A percentile compares a stretch with the other conserved stretches of the same genome.
These are phyloP conservation scores for Papilio gigon DNA, from an alignment of 2,888 invertebrate species.

Conservation along the genomic window DNA sequence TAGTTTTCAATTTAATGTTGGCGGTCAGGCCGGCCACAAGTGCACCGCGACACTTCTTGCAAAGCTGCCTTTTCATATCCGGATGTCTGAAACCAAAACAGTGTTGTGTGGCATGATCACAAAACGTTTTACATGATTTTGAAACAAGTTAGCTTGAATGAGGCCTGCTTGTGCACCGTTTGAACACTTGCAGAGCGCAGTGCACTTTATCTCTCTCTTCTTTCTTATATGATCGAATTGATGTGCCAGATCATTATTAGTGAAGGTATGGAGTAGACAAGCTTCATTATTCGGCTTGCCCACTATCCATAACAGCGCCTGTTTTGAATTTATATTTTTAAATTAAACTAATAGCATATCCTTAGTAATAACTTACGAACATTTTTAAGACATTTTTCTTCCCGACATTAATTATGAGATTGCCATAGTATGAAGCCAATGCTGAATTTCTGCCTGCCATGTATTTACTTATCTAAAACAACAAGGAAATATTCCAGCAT, in stretches of 20 bases:
- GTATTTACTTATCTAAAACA: conserved; percentile 78
- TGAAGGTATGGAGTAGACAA: too few species aligned
- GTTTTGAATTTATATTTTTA: too few species aligned
- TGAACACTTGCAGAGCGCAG: not conserved
- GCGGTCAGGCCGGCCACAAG: conserved; percentile 79
- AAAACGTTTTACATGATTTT: not conserved
- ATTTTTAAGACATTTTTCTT: conserved; percentile 84
- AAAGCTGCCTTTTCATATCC: conserved; percentile 82
- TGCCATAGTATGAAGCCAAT: conserved; percentile 81
- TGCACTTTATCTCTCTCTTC: not conserved
- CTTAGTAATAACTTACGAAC: conserved; percentile 71
- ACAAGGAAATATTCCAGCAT: conserved; percentile 2
- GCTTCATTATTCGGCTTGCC: too few species aligned
- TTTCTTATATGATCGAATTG: too few species aligned
- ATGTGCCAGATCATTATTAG: too few species aligned
- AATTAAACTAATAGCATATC: too few species aligned
- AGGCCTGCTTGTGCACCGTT: not conserved
- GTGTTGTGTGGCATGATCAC: not conserved
- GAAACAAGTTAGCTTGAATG: not conserved
- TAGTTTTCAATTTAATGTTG: conserved; percentile 74
- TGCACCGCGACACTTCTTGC: conserved; percentile 82
- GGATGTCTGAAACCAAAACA: conserved; percentile 74
- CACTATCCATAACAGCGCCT: too few species aligned
- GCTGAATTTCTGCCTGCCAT: conserved; percentile 66
- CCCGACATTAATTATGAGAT: conserved; percentile 79